Evolutionary conservation across 2,113 vertebrate genomes (phyloP), one percentile per base, ranked within the genome.

Genomic region (Odobenus rosmarus): DNA sequence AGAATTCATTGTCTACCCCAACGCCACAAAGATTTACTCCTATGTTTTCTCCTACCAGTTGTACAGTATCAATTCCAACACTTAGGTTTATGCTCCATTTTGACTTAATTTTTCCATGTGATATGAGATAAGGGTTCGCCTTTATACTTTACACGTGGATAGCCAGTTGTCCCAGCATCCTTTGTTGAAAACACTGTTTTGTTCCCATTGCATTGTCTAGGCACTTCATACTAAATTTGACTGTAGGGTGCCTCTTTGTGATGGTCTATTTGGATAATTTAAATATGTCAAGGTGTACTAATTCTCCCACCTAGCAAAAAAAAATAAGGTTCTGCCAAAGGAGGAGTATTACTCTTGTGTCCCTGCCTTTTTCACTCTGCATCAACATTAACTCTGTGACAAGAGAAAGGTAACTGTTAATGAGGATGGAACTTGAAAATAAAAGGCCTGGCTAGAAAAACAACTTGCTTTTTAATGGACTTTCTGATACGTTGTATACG

Each of bases 111-210:
- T 36, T 42, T 74, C 15, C 2, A 3, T 4, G 7, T 36, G 24
- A 12, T 12, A 2, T 49, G 49, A 88, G 33, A 1, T 12, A 39
- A 49, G 8, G 11, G 8, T 5, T 83, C 14, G 8, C 31, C 12
- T 5, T 69, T 57, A 31, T 7, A 31, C 0, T 0, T 51, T 4
- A 28, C 11, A 16, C 1, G 1, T 83, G 76, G 42, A 36, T 4
- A 8, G 26, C 57, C 49, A 67, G 1, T 21, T 53, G 71, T 51
- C 24, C 69, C 24, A 18, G 4, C 9, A 18, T 7, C n/a, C 18
- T 13, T 72, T 82, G 49, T 49, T 86, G 62, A 64, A 61, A 57
- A 57, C 8, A 10, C 21, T 61, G 0, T 80, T 55, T 23, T 33
- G 39, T 85, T 21, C 7, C 36, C 33, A 10, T 18, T 42, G 21